phyloP scores from a whole-genome alignment of 2,797 vertebrate species.

The Anisognathus igniventris region DNA sequence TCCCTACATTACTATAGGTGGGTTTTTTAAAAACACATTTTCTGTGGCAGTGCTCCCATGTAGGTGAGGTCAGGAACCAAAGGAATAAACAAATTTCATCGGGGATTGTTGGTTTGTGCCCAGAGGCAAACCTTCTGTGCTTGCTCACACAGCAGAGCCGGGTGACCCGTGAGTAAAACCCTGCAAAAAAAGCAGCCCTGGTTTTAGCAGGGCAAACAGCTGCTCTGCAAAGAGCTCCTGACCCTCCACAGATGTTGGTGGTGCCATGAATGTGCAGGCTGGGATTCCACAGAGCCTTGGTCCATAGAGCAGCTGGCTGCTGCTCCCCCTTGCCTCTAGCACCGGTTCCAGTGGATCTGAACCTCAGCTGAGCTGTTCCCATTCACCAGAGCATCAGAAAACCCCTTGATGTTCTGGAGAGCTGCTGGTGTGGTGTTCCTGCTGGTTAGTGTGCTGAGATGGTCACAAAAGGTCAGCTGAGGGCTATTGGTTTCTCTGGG shows the following conservation, averaged over 20 bases:
- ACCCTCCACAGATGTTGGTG: background rate
- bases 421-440: background rate
- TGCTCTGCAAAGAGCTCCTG: background rate
- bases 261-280: background rate
- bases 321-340: background rate
- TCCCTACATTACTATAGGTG: background rate
- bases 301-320: no score
- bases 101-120: background rate
- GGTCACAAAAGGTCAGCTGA: background rate
- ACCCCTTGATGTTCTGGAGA: background rate
- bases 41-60: background rate
- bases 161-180: background rate
- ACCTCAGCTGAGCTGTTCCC: background rate
- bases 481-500: background rate
- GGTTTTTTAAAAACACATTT: background rate
- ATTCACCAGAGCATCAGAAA: background rate
- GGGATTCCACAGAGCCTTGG: background rate
- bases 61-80: background rate
- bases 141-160: background rate
- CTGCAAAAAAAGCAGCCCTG: background rate
- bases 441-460: background rate
- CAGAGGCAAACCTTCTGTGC: background rate
- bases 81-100: background rate
- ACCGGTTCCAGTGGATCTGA: fast-evolving
- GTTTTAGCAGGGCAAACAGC: background rate